Conservation (phyloP, 92 coral and sea anemone genomes). For the Parazoanthus atlanticus region DNA sequence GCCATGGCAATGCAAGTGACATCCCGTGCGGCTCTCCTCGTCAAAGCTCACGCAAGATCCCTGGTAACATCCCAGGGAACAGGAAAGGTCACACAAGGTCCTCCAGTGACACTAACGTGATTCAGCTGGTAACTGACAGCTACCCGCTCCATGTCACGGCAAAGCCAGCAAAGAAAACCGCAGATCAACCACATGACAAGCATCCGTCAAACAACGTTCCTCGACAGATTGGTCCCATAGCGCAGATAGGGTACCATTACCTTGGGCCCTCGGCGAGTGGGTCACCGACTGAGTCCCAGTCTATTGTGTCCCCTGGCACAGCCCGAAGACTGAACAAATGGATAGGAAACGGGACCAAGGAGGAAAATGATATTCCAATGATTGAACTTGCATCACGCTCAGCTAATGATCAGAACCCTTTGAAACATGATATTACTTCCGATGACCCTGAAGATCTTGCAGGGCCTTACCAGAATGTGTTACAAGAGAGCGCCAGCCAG, state of each 20-base stretch:
- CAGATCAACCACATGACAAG: slow-evolving; percentile 1
- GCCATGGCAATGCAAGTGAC: slow-evolving; percentile 15
- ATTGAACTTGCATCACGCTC: slow-evolving; percentile 56
- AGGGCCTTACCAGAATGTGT: slow-evolving; percentile 29
- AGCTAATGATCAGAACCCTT: slow-evolving; percentile 28
- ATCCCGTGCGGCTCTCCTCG: slow-evolving; percentile 24
- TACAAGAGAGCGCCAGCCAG: slow-evolving; percentile 48
- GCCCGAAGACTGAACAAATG: slow-evolving; percentile 86
- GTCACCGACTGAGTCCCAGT: slow-evolving; percentile 46
- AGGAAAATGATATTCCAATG: slow-evolving; percentile 54
- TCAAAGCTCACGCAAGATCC: background rate
- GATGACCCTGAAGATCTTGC: background rate
- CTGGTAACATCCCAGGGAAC: background rate
- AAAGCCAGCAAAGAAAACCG: slow-evolving; percentile 45
- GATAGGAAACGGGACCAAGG: slow-evolving; percentile 55
- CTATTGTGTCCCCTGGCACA: slow-evolving; percentile 78
- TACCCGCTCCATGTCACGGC: slow-evolving; percentile 84
- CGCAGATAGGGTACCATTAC: slow-evolving; percentile 42
- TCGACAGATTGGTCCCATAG: slow-evolving; percentile 32
- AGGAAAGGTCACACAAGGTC: slow-evolving; percentile 67
- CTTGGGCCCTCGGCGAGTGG: slow-evolving; percentile 39
- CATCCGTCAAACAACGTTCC: slow-evolving; percentile 24
- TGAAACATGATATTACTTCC: slow-evolving; percentile 25
- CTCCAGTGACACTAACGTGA: slow-evolving; percentile 79
- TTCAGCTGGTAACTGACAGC: slow-evolving; percentile 72